phyloP scores from a whole-genome alignment of 2,888 invertebrate genomes.

The Xylocampa areola region DNA sequence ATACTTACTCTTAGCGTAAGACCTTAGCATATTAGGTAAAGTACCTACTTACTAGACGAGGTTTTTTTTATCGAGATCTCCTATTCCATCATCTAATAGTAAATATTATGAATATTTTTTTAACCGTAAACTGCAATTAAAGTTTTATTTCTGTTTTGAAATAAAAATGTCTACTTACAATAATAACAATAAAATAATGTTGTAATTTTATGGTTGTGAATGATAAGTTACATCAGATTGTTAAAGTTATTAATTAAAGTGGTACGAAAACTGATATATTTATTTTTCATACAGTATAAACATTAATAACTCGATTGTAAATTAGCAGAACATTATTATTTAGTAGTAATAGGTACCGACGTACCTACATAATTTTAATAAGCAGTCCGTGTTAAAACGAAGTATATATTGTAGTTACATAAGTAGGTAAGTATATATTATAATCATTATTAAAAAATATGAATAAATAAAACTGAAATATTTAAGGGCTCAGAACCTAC shows the following conservation, averaged over 20 bases:
- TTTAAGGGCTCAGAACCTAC: too few species aligned
- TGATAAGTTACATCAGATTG: constrained; percentile 64
- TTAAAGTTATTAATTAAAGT: constrained; percentile 47
- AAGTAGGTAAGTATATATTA: too few species aligned
- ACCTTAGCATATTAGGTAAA: constrained; percentile 21
- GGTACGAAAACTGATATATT: constrained; percentile 30
- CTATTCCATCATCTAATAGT: not conserved
- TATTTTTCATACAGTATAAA: constrained; percentile 17
- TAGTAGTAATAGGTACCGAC: not conserved
- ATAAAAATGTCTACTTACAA: constrained; percentile 45
- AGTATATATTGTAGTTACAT: too few species aligned
- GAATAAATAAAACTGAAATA: too few species aligned
- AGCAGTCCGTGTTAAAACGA: too few species aligned
- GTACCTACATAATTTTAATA: too few species aligned
- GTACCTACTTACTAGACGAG: constrained; percentile 1
- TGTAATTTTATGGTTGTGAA: constrained; percentile 81
- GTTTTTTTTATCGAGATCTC: constrained; percentile 9
- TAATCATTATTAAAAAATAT: too few species aligned
- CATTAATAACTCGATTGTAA: not conserved
- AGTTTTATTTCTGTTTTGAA: too few species aligned
- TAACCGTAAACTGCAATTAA: too few species aligned
- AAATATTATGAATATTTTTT: too few species aligned
- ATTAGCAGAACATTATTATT: not conserved
- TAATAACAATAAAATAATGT: constrained; percentile 42
- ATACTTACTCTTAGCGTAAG: constrained; percentile 36